These are phyloP conservation scores for Mellivora capensis DNA, from an alignment of 2,113 vertebrate genomes.

Conservation along the genomic window DNA sequence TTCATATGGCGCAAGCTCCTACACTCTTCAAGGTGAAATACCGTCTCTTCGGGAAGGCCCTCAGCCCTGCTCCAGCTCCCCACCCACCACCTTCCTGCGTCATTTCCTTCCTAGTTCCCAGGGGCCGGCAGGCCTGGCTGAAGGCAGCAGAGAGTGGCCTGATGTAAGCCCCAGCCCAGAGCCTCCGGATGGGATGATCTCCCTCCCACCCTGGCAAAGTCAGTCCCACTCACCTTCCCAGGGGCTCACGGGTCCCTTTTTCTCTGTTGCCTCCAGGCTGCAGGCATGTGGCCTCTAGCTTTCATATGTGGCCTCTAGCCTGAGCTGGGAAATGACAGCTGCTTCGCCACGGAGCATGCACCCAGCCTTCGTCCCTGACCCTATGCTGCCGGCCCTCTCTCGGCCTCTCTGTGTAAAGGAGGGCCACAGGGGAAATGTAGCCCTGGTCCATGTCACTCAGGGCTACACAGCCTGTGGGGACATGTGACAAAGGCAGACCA, in stretches of 20 bases:
- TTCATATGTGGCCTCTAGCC: neutral
- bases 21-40: neutral
- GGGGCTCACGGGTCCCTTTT: neutral
- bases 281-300: neutral
- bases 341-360: neutral
- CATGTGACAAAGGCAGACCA: neutral
- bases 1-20: neutral
- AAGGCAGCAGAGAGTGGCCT: neutral
- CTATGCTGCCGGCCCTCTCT: neutral
- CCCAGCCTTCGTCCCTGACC: neutral
- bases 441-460: neutral
- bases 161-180: neutral
- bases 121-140: neutral
- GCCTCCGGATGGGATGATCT: neutral
- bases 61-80: too few relatives aligned
- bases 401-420: neutral
- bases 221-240: constrained; percentile 14
- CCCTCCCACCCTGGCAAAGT: neutral
- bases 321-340: neutral
- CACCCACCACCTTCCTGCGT: neutral
- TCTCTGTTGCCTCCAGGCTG: neutral
- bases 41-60: neutral
- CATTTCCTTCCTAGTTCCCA: neutral
- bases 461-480: neutral
- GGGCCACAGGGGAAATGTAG: neutral